Base-by-base conservation (phyloP, 2,888 invertebrate genomes). In the Sarcophaga carnaria region DNA sequence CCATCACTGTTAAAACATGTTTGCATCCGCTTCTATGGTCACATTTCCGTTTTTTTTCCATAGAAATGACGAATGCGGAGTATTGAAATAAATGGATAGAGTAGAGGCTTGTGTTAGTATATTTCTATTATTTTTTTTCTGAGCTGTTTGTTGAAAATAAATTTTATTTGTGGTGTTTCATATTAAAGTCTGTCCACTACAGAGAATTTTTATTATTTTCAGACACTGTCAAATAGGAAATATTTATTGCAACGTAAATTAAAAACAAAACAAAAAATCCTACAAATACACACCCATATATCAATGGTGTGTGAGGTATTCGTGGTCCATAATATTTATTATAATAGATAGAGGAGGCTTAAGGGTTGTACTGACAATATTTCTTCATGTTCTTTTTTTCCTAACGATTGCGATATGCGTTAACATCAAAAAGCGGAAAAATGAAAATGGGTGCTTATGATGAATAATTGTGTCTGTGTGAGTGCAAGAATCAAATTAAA, bases 1-100 rank as follows among this genome's bases (percentile, higher is more conserved):
- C 37, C 37, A 37, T 37, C 6, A 6, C 37, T 1, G 37, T 37
- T 37, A 37, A 37, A 37, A 6, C 37, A 37, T 37, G 3, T 89
- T 90, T 89, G 90, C 89, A 91, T 91, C 91, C 91, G 91, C 88
- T 89, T 89, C 90, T 89, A 90, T 90, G 90, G 90, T 90, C 90
- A 90, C 90, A 90, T 91, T 91, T 91, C 91, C 91, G 90, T 87
- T 91, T 82, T 69, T 27, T 27, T 6, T 37, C 6, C 37, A 6
- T 37, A 37, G 49, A 80, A 54, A 76, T 69, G 76, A 63, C 66
- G 74, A 54, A 49, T 54, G 81, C 79, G 59, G 75, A 74, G 77
- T 64, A 37, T 11, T 81, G 77, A 80, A 69, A 37, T 85, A 81
- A 78, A 86, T 86, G 82, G 70, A 60, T 60, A 75, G 75, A 62